Conservation (phyloP, 2,888 invertebrate genomes). For the Kuschelorhynchus macadamiae region DNA sequence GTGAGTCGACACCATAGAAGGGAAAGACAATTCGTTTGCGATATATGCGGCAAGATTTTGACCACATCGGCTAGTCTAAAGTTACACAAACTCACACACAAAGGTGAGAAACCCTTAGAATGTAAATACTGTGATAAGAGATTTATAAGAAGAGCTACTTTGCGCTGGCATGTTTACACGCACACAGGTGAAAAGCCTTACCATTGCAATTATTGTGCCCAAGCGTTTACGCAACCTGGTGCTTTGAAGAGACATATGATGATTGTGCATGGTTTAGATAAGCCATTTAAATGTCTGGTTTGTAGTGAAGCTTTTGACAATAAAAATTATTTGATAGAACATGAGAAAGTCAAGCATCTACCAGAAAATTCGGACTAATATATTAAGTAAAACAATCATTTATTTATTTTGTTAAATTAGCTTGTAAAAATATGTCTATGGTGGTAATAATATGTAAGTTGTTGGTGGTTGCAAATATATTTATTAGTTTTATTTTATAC, state of each 20-base stretch:
- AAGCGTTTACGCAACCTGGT: constrained; percentile 68
- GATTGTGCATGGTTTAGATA: constrained; percentile 56
- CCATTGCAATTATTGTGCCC: constrained; percentile 71
- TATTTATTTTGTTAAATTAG: too few relatives aligned
- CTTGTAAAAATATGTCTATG: too few relatives aligned
- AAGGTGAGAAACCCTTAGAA: constrained; percentile 56
- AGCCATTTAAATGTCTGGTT: constrained; percentile 52
- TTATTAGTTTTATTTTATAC: too few relatives aligned
- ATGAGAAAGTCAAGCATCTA: constrained; percentile 61
- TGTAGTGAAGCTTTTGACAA: constrained; percentile 57
- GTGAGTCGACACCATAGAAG: neutral
- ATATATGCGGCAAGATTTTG: constrained; percentile 60
- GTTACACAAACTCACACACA: constrained; percentile 66
- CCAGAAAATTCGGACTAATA: too few relatives aligned
- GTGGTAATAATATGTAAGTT: too few relatives aligned
- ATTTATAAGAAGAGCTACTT: constrained; percentile 70
- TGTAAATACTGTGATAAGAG: constrained; percentile 48
- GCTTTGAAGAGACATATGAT: constrained; percentile 26
- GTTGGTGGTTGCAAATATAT: too few relatives aligned
- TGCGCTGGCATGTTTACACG: constrained; percentile 67
- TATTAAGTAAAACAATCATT: too few relatives aligned
- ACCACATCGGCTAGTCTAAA: constrained; percentile 54
- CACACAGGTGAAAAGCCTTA: constrained; percentile 72
- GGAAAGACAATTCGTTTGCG: constrained; percentile 57
- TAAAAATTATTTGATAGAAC: constrained; percentile 58